Conservation (phyloP, 1,140 invertebrate species). For the Sarcophaga peregrina region DNA sequence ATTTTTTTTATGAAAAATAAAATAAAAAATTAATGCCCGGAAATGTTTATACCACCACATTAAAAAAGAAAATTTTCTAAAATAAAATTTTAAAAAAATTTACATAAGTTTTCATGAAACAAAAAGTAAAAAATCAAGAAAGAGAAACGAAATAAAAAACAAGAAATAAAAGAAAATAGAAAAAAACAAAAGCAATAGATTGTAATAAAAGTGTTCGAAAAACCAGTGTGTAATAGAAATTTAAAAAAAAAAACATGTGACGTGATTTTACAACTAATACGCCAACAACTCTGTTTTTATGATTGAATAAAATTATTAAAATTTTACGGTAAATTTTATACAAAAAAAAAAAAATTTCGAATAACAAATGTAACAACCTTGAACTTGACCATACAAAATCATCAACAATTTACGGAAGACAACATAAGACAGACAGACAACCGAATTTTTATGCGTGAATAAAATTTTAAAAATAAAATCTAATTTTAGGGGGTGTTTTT, state of each 20-base stretch:
- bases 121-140: neutral
- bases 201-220: neutral
- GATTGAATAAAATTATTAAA: too few species aligned
- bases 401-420: neutral
- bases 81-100: neutral
- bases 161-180: neutral
- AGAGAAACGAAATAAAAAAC: neutral
- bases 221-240: neutral
- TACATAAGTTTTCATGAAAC: neutral
- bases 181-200: neutral
- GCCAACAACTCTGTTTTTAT: too few species aligned
- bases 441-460: neutral
- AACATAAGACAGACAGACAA: neutral
- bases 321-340: too few species aligned
- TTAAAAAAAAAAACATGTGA: neutral
- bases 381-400: neutral
- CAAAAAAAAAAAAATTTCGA: neutral
- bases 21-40: neutral
- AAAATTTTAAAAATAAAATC: neutral
- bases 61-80: neutral
- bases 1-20: neutral
- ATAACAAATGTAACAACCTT: neutral
- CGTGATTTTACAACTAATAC: neutral
- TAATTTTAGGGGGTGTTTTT: slow-evolving; percentile 7
- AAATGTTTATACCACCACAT: neutral